Percentiles rank a stretch among this genome's conserved stretches.
phyloP scores from a whole-genome alignment of 30 jellyfish, hydroid and myxozoan genomes.

The Euphysa ruthae region DNA sequence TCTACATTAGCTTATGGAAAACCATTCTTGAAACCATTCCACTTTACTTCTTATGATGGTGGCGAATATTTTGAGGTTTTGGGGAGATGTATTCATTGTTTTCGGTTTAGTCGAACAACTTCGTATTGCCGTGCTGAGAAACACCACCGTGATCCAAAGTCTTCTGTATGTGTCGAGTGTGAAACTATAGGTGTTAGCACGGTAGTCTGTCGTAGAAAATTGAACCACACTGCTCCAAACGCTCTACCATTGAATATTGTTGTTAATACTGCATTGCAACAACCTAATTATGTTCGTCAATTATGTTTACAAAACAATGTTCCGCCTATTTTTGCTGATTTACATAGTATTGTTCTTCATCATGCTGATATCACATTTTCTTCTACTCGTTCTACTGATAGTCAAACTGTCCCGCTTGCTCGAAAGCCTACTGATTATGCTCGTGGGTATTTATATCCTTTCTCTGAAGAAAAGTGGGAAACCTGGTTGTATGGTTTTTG shows the following conservation, averaged over 20 bases:
- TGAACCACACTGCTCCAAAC: slow-evolving; percentile 85
- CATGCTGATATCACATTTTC: slow-evolving; percentile 96
- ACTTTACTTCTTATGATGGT: slow-evolving; percentile 23
- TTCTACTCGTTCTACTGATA: slow-evolving; percentile 53
- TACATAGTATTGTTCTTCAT: slow-evolving; percentile 86
- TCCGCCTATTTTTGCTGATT: slow-evolving; percentile 86
- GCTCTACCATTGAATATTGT: slow-evolving; percentile 94
- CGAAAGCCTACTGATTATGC: slow-evolving; percentile 97
- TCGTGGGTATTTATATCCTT: slow-evolving; percentile 88
- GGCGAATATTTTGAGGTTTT: slow-evolving; percentile 95
- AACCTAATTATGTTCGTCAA: slow-evolving; percentile 71
- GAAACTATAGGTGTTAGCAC: slow-evolving; percentile 84
- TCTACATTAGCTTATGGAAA: slow-evolving; percentile 9
- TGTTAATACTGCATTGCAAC: slow-evolving; percentile 73
- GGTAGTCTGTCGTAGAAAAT: slow-evolving; percentile 87
- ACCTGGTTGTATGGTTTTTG: slow-evolving; percentile 72
- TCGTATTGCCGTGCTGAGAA: slow-evolving; percentile 98
- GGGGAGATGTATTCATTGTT: slow-evolving; percentile 90
- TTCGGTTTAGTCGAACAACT: slow-evolving; percentile 94
- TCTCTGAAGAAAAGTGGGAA: slow-evolving; percentile 82
- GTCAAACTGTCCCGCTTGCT: slow-evolving; percentile 28
- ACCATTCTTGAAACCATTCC: background rate
- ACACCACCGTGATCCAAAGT: slow-evolving; percentile 83
- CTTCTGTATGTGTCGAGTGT: slow-evolving; percentile 91
- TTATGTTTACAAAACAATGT: slow-evolving; percentile 62